Evolutionary conservation across 2,113 vertebrate genomes (phyloP), one percentile per base, ranked within the genome.

Genomic region (Megaceryle torquata): DNA sequence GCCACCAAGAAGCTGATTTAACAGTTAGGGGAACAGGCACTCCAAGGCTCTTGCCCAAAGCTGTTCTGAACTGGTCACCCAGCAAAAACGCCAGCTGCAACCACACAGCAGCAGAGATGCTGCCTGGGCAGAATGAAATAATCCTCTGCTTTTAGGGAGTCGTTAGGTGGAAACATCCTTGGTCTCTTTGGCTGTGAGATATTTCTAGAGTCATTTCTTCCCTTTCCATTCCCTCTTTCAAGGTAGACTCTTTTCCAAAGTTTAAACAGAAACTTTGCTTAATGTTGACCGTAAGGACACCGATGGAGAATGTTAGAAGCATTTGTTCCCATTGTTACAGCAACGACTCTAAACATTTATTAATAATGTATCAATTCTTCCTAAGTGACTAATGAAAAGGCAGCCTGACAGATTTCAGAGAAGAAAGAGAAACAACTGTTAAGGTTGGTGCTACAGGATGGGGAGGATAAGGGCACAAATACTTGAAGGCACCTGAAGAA

Each of bases 41-140:
- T 59, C 69, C 60, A 43, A 70, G 63, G 50, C 15, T 63, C 18
- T 31, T 41, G 41, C 53, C 35, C 54, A 81, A 65, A 85, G 65
- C 24, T 35, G 17, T 24, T 39, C 46, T 20, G 48, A 82, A 57
- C 16, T 8, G 11, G 15, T 9, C 60, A 35, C 4, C 35, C 67
- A 74, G 67, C 28, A 78, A 53, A 54, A 90, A 46, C 1, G 4
- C 33, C 4, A 41, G 37, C 24, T 63, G 25, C 18, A 2, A 37
- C 33, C 51, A 39, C 0, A 2, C 48, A n/a, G 11, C 6, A 3
- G 48, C 60, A 79, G 4, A 19, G 29, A 50, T 2, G 3, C 10
- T 84, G 35, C 33, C 68, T 24, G 82, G 50, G 9, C 9, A 46
- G n/a, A 60, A 31, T 5, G 17, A 87, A 87, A 35, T 12, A 59